These are phyloP conservation scores for Drosophila formosana DNA, from an alignment of 2,888 invertebrate species.

Conservation along the genomic window DNA sequence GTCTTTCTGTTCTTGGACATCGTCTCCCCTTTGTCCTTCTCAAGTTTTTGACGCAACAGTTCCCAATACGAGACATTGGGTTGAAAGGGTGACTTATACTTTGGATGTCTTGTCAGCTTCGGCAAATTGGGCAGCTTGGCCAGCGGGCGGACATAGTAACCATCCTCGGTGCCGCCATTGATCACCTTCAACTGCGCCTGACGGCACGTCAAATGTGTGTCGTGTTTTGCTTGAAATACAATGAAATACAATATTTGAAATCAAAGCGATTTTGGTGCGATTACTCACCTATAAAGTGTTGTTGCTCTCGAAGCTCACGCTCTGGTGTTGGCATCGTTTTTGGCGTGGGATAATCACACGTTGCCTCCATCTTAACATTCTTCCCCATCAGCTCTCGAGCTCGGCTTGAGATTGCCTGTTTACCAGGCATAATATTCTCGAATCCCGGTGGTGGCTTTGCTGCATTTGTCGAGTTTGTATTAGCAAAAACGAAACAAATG, in stretches of 20 bases:
- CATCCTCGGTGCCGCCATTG: slow-evolving; percentile 51
- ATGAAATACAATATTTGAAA: background rate
- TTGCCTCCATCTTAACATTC: background rate
- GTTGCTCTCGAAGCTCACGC: slow-evolving; percentile 31
- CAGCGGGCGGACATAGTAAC: slow-evolving; percentile 34
- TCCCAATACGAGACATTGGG: slow-evolving; percentile 29
- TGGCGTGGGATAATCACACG: slow-evolving; percentile 18
- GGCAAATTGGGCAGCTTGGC: background rate
- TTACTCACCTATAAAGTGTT: slow-evolving; percentile 46
- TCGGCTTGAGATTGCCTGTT: slow-evolving; percentile 28
- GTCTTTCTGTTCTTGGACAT: background rate
- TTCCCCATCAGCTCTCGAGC: slow-evolving; percentile 40
- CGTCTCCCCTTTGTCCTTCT: background rate
- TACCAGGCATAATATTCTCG: slow-evolving; percentile 30
- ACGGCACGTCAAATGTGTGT: slow-evolving; percentile 4
- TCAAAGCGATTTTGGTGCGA: background rate
- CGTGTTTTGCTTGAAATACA: slow-evolving; percentile 21
- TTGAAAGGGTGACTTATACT: slow-evolving; percentile 1
- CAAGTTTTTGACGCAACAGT: background rate
- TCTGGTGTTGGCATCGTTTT: slow-evolving; percentile 20
- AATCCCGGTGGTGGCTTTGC: slow-evolving; percentile 39
- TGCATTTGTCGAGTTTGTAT: background rate
- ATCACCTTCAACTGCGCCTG: slow-evolving; percentile 28
- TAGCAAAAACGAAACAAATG: no score
- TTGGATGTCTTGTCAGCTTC: background rate